Conservation (phyloP, 1,140 invertebrate genomes). For the Hycleus cichorii region DNA sequence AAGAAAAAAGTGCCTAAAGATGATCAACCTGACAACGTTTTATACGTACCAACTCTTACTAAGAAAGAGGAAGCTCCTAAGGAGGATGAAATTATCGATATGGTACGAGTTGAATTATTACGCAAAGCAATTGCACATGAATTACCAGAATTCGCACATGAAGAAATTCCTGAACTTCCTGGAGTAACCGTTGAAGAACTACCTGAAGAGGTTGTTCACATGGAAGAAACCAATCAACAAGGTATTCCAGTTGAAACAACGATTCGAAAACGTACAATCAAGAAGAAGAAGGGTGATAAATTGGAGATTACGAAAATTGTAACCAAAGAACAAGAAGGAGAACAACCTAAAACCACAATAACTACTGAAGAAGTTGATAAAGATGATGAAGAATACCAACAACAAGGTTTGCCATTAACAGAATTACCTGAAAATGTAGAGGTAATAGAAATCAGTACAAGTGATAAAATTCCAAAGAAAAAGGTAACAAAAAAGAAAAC, state of each 20-base stretch:
- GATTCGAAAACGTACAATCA: constrained; percentile 35
- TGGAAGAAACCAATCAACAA: constrained; percentile 27
- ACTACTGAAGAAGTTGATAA: constrained; percentile 15
- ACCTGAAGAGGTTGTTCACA: constrained; percentile 16
- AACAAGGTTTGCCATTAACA: constrained; percentile 23
- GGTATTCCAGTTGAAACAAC: constrained; percentile 31
- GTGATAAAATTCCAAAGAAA: constrained; percentile 34
- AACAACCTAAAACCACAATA: constrained; percentile 36
- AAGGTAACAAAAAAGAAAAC: constrained; percentile 4
- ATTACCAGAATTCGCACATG: constrained; percentile 21
- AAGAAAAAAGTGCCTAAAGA: constrained; percentile 36
- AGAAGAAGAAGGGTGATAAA: constrained; percentile 33
- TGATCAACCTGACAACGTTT: constrained; percentile 19
- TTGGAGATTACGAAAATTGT: constrained; percentile 33
- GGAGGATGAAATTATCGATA: constrained; percentile 7
- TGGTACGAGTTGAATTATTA: background rate
- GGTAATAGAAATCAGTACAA: constrained; percentile 38
- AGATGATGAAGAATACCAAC: constrained; percentile 25
- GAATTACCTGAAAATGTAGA: constrained; percentile 33
- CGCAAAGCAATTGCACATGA: constrained; percentile 26
- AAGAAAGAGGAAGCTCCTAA: constrained; percentile 14
- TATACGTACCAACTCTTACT: constrained; percentile 25
- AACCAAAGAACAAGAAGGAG: constrained; percentile 40
- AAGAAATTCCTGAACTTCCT: constrained; percentile 8
- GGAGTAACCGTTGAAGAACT: constrained; percentile 34